Evolutionary conservation across 2,113 vertebrate species (phyloP).

Genomic region (Lonchura striata): DNA sequence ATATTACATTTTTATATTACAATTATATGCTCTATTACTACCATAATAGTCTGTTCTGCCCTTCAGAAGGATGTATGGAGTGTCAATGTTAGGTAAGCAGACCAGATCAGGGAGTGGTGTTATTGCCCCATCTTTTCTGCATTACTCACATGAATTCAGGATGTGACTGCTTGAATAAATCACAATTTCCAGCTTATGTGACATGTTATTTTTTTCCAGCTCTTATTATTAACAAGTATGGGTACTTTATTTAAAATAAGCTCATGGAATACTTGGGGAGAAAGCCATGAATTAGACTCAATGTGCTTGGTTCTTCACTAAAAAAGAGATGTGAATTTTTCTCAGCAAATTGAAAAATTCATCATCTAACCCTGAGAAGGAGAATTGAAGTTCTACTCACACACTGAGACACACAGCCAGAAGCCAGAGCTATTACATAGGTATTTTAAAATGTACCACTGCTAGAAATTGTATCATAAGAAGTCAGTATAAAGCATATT

Average conservation of each 20-base stretch:
- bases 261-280: not conserved
- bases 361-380: not conserved
- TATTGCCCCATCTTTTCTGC: not conserved
- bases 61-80: not conserved
- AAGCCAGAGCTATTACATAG: not conserved
- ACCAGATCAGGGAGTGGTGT: not conserved
- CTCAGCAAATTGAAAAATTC: not conserved
- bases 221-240: not conserved
- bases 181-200: not conserved
- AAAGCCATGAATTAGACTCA: not conserved
- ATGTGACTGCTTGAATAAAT: not conserved
- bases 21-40: not conserved
- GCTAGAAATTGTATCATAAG: not conserved
- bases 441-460: not conserved
- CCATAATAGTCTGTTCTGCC: not conserved
- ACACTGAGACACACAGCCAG: not conserved
- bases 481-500: not conserved
- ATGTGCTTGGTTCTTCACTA: not conserved
- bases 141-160: not conserved
- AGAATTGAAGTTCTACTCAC: not conserved
- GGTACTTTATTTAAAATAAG: not conserved
- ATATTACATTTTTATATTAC: not conserved
- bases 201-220: not conserved
- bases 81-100: not conserved
- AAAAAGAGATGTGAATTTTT: conserved; percentile 1